These are phyloP conservation scores for Etheostoma nigrum DNA, from an alignment of 2,797 vertebrate species.

Conservation along the genomic window DNA sequence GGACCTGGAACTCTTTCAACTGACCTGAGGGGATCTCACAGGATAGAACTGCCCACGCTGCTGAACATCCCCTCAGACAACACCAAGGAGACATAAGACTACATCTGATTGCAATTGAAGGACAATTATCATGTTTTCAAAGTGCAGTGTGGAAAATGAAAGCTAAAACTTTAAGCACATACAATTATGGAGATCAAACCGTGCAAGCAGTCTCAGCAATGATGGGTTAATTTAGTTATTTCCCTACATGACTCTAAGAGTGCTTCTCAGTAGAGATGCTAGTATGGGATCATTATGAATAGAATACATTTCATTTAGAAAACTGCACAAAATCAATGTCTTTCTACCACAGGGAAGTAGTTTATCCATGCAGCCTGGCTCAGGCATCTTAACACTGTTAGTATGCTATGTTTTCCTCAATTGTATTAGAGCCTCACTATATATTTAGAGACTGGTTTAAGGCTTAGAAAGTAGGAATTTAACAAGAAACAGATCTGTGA, in stretches of 20 bases:
- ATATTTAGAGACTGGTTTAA: constrained; percentile 56
- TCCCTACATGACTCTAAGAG: constrained; percentile 5
- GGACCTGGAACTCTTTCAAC: constrained; percentile 14
- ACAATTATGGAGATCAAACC: constrained; percentile 61
- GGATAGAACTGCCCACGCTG: constrained; percentile 68
- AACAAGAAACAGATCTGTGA: constrained; percentile 75
- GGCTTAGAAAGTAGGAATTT: constrained; percentile 56
- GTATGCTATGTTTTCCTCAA: constrained; percentile 36
- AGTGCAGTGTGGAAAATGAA: constrained; percentile 18
- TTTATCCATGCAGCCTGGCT: constrained; percentile 23
- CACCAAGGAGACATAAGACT: constrained; percentile 44
- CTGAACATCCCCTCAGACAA: constrained; percentile 51
- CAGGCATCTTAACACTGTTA: constrained; percentile 36
- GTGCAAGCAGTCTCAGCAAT: constrained; percentile 33
- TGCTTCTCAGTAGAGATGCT: constrained; percentile 1
- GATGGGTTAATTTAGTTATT: constrained; percentile 43
- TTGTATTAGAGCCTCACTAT: constrained; percentile 58
- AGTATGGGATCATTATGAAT: constrained; percentile 11
- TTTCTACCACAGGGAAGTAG: constrained; percentile 7
- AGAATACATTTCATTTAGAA: constrained; percentile 20
- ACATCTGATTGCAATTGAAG: constrained; percentile 78
- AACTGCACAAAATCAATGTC: constrained; percentile 9
- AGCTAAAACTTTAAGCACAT: constrained; percentile 42
- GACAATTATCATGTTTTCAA: constrained; percentile 63
- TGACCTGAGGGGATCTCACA: constrained; percentile 30